Evolutionary conservation across 2,113 vertebrate species (phyloP), one percentile per base, ranked within the genome.

Genomic region (Oxyura jamaicensis): DNA sequence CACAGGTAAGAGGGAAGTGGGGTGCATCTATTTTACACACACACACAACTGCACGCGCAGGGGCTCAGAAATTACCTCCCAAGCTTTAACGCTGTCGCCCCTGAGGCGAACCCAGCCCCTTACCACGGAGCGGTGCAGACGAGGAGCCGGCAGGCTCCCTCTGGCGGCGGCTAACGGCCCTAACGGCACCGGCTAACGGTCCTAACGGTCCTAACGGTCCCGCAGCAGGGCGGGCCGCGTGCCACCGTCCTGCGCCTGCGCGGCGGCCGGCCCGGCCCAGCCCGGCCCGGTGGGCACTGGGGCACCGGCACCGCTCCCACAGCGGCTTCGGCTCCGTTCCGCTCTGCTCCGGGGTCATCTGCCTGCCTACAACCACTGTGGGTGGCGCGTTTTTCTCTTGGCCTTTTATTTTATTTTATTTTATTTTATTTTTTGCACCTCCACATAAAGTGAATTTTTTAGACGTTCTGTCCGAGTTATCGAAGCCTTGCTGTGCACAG

Each of bases 391-490:
- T 23, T 52, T 25, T 23, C 23, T 52, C 23, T 52, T 42, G 42
- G 42, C 42, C 6, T 26, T 25, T 23, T 22, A 39, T 50, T 22
- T n/a, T n/a, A n/a, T n/a, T 25, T 52, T 22, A 11, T 52, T 52
- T 25, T 23, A 4, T 52, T 25, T 26, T 22, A 23, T 52, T 25
- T 26, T 52, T 52, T 13, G 11, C 13, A 14, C 25, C 26, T 10
- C 42, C 13, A 0, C 3, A 8, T 10, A 5, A 17, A 7, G 42
- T 3, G 52, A 5, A 4, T 13, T n/a, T 31, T 21, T 46, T 22
- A 7, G 35, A 18, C 4, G 4, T 14, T 50, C 18, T 11, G 3
- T 7, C 4, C 13, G 11, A 0, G 29, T 22, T 11, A 0, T 3
- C 35, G 11, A 4, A 8, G 29, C 26, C 13, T 12, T 2, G 20